Percentiles rank a stretch among this genome's conserved stretches.
Evolutionary conservation across 2,797 vertebrate genomes (phyloP).

Genomic region (Pagetopsis macropterus): DNA sequence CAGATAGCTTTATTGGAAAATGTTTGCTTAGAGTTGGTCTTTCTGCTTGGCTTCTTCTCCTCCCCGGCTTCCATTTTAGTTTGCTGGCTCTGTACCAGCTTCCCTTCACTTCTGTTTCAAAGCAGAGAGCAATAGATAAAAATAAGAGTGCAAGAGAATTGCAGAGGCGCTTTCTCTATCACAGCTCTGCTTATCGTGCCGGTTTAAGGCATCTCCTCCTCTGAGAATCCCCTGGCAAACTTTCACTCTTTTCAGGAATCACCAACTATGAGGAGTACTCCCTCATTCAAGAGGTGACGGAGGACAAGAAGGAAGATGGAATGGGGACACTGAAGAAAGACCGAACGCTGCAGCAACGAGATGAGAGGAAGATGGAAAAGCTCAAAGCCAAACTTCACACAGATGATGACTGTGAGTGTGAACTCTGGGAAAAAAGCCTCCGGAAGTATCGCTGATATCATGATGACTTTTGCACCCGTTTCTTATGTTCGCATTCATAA

Average conservation of each 20-base stretch:
- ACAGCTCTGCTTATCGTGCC: conserved; percentile 11
- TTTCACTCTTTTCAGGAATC: conserved; percentile 87
- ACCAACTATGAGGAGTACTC: conserved; percentile 99
- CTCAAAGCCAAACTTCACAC: conserved; percentile 98
- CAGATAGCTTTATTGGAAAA: conserved; percentile 71
- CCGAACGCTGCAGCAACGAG: conserved; percentile 90
- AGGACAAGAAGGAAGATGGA: conserved; percentile 95
- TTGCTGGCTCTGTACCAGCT: conserved; percentile 61
- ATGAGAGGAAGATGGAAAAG: conserved; percentile 99
- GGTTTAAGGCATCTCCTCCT: conserved; percentile 23
- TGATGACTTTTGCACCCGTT: conserved; percentile 11
- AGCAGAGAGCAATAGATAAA: conserved; percentile 38
- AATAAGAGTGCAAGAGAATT: conserved; percentile 21
- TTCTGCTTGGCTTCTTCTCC: conserved; percentile 68
- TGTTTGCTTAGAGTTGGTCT: conserved; percentile 69
- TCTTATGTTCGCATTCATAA: conserved; percentile 30
- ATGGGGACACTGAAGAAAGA: conserved; percentile 96
- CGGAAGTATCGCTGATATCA: conserved; percentile 16
- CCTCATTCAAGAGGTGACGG: conserved; percentile 92
- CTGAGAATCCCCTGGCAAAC: conserved; percentile 35
- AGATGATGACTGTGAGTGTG: conserved; percentile 94
- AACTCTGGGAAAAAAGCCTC: not conserved
- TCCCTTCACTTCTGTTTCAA: conserved; percentile 47
- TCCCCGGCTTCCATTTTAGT: conserved; percentile 55
- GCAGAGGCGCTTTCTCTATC: conserved; percentile 29